Percentiles rank a stretch among this genome's conserved stretches.
Evolutionary conservation across 2,797 vertebrate species (phyloP).

Genomic region (Periparus ater): DNA sequence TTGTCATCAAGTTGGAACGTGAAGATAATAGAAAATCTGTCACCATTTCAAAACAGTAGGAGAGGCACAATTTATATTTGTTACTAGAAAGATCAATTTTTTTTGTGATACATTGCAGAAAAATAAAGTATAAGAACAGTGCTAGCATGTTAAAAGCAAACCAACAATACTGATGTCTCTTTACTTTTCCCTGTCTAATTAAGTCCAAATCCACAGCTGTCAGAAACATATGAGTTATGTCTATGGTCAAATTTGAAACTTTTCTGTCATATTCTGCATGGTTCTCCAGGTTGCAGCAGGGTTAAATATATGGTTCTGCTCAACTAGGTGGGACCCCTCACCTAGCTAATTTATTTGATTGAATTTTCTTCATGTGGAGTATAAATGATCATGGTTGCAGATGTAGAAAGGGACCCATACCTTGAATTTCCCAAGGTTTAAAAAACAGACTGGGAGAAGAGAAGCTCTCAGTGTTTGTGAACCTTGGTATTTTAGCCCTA

Average conservation of each 20-base stretch:
- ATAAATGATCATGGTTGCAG: background rate
- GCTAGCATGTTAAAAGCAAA: background rate
- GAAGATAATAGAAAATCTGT: background rate
- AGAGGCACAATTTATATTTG: background rate
- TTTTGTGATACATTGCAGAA: background rate
- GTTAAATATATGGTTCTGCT: background rate
- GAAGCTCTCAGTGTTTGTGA: background rate
- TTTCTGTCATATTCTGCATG: background rate
- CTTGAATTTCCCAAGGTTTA: background rate
- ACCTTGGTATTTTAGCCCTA: constrained; percentile 41
- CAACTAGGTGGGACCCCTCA: background rate
- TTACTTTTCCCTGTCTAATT: background rate
- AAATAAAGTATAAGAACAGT: background rate
- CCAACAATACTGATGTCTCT: background rate
- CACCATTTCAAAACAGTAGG: background rate
- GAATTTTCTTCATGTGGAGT: background rate
- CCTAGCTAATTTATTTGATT: background rate
- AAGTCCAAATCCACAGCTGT: background rate
- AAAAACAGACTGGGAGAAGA: background rate
- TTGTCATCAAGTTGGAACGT: background rate
- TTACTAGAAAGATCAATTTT: background rate
- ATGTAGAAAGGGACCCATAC: background rate
- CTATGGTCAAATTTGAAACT: background rate
- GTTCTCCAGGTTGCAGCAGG: background rate
- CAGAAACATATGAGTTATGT: background rate